phyloP scores from a whole-genome alignment of 2,888 invertebrate genomes.

The Willowsia nigromaculata region DNA sequence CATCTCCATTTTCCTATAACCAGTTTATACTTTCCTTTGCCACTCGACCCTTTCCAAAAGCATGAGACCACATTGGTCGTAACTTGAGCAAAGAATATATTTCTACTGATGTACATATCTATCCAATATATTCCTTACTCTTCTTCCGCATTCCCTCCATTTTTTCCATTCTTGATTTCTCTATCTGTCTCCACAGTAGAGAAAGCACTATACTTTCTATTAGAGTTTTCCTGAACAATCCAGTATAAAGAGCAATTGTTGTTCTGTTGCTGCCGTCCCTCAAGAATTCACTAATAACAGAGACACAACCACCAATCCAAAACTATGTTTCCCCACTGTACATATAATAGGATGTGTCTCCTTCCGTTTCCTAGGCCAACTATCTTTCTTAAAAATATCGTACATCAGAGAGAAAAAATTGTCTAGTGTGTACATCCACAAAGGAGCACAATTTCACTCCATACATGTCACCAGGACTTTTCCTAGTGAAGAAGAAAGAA shows the following conservation, averaged over 20 bases:
- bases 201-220: too few relatives aligned
- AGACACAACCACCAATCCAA: neutral
- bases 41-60: neutral
- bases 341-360: neutral
- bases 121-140: too few relatives aligned
- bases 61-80: neutral
- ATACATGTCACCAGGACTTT: too few relatives aligned
- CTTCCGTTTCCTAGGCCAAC: neutral
- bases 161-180: neutral
- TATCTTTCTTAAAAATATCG: neutral
- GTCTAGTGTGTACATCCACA: too few relatives aligned
- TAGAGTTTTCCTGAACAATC: neutral
- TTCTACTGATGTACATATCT: too few relatives aligned
- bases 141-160: neutral
- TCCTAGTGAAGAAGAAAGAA: too few relatives aligned
- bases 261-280: neutral
- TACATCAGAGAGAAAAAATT: too few relatives aligned
- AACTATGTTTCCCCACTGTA: neutral
- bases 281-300: conserved; percentile 28
- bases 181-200: neutral
- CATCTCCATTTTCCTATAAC: neutral
- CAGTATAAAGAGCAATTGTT: conserved; percentile 32
- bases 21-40: neutral
- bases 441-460: too few relatives aligned
- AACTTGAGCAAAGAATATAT: neutral